A percentile compares a stretch with the other conserved stretches of the same genome.
phyloP scores from a whole-genome alignment of 2,888 invertebrate genomes.

The Dicranocentrus wangi region DNA sequence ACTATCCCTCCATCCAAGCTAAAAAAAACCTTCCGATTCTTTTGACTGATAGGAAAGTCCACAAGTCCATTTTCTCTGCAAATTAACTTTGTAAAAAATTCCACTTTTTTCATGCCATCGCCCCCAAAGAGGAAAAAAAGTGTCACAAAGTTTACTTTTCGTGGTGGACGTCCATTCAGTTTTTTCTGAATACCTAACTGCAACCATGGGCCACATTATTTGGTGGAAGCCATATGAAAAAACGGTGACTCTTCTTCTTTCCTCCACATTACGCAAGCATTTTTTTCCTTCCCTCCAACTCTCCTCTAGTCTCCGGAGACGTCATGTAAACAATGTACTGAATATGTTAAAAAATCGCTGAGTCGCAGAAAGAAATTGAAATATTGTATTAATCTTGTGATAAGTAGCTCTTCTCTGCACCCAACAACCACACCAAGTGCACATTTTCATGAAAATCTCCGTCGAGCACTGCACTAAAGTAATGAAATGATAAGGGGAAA shows the following conservation, averaged over 20 bases:
- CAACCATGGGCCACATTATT: too few relatives aligned
- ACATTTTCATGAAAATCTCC: conserved; percentile 1
- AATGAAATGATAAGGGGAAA: conserved; percentile 28
- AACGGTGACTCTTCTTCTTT: neutral
- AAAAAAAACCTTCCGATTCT: neutral
- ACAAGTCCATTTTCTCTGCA: conserved; percentile 47
- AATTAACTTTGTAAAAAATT: conserved; percentile 46
- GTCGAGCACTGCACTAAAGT: conserved; percentile 14
- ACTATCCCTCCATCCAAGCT: neutral
- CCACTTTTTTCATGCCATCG: conserved; percentile 22
- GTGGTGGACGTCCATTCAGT: conserved; percentile 21
- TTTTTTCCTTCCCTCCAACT: neutral
- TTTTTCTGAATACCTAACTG: conserved; percentile 21
- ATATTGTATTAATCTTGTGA: conserved; percentile 46
- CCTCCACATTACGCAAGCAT: neutral
- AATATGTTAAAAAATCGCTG: conserved; percentile 30
- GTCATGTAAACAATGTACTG: conserved; percentile 24
- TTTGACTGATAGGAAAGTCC: conserved; percentile 15
- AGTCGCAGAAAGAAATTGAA: conserved; percentile 41
- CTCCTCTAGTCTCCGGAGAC: neutral
- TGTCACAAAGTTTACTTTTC: conserved; percentile 52
- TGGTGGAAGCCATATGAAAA: too few relatives aligned
- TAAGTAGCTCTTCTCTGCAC: conserved; percentile 12
- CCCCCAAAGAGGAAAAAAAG: conserved; percentile 8
- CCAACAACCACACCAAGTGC: neutral